Percentiles rank a stretch among this genome's conserved stretches.
Conservation (phyloP, 2,888 invertebrate species). For the Dolichopus griseipennis region DNA sequence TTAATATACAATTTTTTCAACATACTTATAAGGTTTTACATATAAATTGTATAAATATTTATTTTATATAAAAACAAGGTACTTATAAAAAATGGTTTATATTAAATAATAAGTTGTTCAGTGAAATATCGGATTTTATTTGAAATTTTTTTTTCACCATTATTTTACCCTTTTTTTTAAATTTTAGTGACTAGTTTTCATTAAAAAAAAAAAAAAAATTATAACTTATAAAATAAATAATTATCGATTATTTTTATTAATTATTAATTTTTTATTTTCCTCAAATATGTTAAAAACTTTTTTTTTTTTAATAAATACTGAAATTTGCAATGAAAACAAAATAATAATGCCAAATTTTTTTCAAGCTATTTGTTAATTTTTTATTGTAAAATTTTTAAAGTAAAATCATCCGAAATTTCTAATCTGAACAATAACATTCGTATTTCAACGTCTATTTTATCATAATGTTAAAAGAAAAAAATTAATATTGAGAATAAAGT, state of each 20-base stretch:
- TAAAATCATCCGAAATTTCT: neutral
- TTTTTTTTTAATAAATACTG: neutral
- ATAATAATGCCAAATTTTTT: neutral
- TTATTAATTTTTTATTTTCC: too few relatives aligned
- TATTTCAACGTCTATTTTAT: neutral
- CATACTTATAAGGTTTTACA: neutral
- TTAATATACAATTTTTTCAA: conserved; percentile 22
- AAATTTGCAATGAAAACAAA: neutral
- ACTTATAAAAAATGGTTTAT: neutral
- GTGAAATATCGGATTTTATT: neutral
- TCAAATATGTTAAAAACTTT: neutral
- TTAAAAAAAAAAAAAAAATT: neutral
- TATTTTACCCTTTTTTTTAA: neutral
- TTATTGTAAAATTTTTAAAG: too few relatives aligned
- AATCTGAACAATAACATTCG: neutral
- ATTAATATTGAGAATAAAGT: neutral
- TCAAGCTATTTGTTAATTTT: neutral
- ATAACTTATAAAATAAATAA: conserved; percentile 3
- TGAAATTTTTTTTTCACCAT: neutral
- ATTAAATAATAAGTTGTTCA: neutral
- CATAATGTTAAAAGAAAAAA: neutral
- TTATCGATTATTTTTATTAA: neutral
- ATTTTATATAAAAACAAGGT: neutral
- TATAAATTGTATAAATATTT: neutral
- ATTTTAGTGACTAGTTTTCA: neutral